Conservation (phyloP, 2,888 invertebrate species). For the Agonopterix subpropinquella region DNA sequence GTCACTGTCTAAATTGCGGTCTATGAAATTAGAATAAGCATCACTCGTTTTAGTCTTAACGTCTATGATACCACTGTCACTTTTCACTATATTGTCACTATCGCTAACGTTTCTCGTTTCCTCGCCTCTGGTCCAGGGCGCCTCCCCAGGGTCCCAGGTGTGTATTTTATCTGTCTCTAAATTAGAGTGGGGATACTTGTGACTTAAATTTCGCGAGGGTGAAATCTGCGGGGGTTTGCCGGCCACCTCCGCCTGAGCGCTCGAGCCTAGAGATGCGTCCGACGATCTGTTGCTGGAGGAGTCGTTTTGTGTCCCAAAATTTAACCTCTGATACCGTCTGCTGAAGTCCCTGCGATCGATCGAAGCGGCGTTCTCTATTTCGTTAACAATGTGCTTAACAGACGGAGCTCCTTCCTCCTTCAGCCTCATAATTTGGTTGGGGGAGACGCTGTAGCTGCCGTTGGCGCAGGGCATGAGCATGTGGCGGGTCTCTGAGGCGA, state of each 20-base stretch:
- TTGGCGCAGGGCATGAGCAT: conserved; percentile 90
- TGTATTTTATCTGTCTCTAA: conserved; percentile 71
- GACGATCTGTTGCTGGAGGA: conserved; percentile 21
- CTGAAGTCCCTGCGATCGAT: conserved; percentile 43
- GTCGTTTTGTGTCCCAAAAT: conserved; percentile 36
- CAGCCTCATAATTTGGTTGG: conserved; percentile 91
- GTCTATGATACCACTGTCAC: conserved; percentile 69
- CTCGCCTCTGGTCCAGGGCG: conserved; percentile 33
- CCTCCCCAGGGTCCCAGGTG: conserved; percentile 82
- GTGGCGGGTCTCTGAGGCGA: conserved; percentile 81
- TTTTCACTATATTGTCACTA: conserved; percentile 65
- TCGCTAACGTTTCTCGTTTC: conserved; percentile 42
- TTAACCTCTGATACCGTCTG: conserved; percentile 40
- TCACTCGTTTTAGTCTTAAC: conserved; percentile 73
- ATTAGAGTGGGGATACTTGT: conserved; percentile 37
- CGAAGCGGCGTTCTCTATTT: conserved; percentile 77
- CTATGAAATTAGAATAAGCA: conserved; percentile 81
- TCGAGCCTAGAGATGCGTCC: conserved; percentile 20
- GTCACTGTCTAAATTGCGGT: conserved; percentile 79
- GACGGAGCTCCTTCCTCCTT: conserved; percentile 79
- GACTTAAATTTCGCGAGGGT: conserved; percentile 41
- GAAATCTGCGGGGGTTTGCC: conserved; percentile 31
- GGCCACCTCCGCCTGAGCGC: conserved; percentile 19
- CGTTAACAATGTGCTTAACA: conserved; percentile 83
- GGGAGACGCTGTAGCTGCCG: conserved; percentile 93